These are phyloP conservation scores for Salvelinus sp. DNA, from an alignment of 2,113 vertebrate genomes.

Conservation along the genomic window DNA sequence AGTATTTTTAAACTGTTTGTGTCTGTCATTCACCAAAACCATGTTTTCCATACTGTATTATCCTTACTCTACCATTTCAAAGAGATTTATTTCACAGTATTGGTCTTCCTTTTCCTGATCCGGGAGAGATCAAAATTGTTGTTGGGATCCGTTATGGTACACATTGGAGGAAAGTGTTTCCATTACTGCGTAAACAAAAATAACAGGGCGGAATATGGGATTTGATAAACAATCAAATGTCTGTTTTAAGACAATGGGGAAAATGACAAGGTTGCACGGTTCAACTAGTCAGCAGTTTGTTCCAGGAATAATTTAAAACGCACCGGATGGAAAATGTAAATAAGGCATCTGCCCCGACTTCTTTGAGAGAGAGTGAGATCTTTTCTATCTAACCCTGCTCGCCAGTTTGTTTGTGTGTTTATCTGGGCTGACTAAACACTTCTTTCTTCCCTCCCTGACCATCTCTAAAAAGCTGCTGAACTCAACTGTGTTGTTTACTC, in stretches of 20 bases:
- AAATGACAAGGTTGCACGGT: slow-evolving; percentile 5
- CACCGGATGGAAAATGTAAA: slow-evolving; percentile 23
- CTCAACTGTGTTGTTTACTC: slow-evolving; percentile 27
- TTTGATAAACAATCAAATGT: slow-evolving; percentile 30
- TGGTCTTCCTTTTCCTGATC: slow-evolving; percentile 29
- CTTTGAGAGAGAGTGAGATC: background rate
- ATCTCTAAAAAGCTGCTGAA: slow-evolving; percentile 15
- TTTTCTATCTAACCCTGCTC: background rate
- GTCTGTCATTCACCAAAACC: slow-evolving; percentile 16
- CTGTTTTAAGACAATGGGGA: slow-evolving; percentile 30
- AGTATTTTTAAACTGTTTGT: slow-evolving; percentile 37
- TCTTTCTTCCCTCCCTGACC: slow-evolving; percentile 10
- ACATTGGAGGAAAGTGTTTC: slow-evolving; percentile 41
- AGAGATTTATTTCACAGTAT: slow-evolving; percentile 33
- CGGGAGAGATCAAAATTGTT: slow-evolving; percentile 26
- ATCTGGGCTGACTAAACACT: slow-evolving; percentile 28
- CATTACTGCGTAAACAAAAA: slow-evolving; percentile 37
- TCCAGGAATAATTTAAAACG: slow-evolving; percentile 34
- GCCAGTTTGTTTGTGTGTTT: slow-evolving; percentile 24
- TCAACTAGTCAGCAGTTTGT: slow-evolving; percentile 14
- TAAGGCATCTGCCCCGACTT: slow-evolving; percentile 3
- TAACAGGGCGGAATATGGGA: slow-evolving; percentile 17
- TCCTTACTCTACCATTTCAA: slow-evolving; percentile 30
- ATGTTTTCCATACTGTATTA: slow-evolving; percentile 28
- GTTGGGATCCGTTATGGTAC: slow-evolving; percentile 35